Base-by-base conservation (phyloP, 2,888 invertebrate species). In the Leucoma salicis region DNA sequence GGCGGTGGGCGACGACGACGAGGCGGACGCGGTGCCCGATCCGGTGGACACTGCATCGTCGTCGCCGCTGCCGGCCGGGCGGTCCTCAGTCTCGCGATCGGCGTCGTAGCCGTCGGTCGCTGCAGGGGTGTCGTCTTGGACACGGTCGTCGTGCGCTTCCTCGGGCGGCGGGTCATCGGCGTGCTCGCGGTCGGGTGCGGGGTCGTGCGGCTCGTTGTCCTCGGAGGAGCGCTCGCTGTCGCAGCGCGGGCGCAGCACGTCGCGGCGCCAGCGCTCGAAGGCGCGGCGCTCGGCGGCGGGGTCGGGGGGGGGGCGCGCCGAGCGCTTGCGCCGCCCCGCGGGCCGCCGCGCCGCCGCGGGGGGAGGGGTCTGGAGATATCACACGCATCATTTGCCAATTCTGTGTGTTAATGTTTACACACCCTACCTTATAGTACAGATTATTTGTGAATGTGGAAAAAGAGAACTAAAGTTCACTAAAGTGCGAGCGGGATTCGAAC, bases 221-320 rank as follows among this genome's bases (percentile, higher is more conserved):
- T 75, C 75, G 60, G 75, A 73, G 32, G 79, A 78, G 39, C 71
- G 79, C 25, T 66, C 63, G 3, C 13, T 12, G 49, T 71, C 75
- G 32, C 57, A 68, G 37, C 50, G 49, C 53, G 68, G 67, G 12
- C 75, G 70, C 44, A 78, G 53, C 47, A 79, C 74, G 37, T 71
- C 74, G 13, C 72, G 77, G 2, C 82, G 81, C 84, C 85, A 84
- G 2, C 76, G 76, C 45, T 82, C 82, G 67, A 83, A 84, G 25
- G 84, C 84, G 43, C 70, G 74, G 4, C 83, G 66, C 63, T 82
- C 82, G 11, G 74, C 78, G 35, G 49, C 63, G 47, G 77, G 73
- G 62, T 78, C 79, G 7, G 48, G 56, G 29, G 63, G 46, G 40
- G 49, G 51, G 47, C 46, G 61, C 52, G 45, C 50, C 43, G 49